These are phyloP conservation scores for Argyrosomus regius DNA, from an alignment of 2,797 vertebrate species.

Conservation along the genomic window DNA sequence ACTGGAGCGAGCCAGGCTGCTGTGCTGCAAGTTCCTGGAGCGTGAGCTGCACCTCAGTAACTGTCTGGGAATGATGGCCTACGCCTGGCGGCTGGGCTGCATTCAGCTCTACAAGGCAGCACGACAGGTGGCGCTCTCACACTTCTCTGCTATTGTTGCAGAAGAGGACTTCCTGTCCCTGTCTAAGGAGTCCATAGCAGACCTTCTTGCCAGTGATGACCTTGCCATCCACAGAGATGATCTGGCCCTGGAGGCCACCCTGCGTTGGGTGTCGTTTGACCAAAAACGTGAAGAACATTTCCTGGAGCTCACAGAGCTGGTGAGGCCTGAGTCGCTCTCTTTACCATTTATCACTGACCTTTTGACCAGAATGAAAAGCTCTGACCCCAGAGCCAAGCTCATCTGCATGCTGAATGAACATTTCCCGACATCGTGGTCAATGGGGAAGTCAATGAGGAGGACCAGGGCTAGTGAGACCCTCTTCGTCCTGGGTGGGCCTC, in stretches of 20 bases:
- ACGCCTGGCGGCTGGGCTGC: constrained; percentile 87
- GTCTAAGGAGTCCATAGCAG: constrained; percentile 86
- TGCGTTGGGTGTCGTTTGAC: constrained; percentile 89
- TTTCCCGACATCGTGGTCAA: constrained; percentile 87
- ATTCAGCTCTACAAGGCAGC: constrained; percentile 84
- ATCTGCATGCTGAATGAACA: constrained; percentile 86
- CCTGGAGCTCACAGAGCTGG: constrained; percentile 86
- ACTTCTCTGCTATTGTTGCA: constrained; percentile 85
- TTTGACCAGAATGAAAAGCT: constrained; percentile 82
- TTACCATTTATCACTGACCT: constrained; percentile 87
- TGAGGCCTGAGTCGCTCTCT: constrained; percentile 88
- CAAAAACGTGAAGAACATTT: constrained; percentile 86
- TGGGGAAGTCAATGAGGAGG: constrained; percentile 69
- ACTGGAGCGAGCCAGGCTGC: constrained; percentile 84
- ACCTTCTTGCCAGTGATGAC: constrained; percentile 88
- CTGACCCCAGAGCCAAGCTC: constrained; percentile 85
- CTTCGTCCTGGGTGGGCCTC: constrained; percentile 90
- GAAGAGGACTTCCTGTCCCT: constrained; percentile 87
- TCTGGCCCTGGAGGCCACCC: constrained; percentile 85
- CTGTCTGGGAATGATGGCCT: constrained; percentile 91
- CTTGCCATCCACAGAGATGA: constrained; percentile 88
- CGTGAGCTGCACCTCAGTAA: constrained; percentile 90
- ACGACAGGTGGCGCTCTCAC: constrained; percentile 87
- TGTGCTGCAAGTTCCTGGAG: constrained; percentile 91
- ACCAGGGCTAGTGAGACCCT: constrained; percentile 86